Percentiles rank a stretch among this genome's conserved stretches.
Evolutionary conservation across 1,140 invertebrate genomes (phyloP).

Genomic region (Drosophila ohnishii): DNA sequence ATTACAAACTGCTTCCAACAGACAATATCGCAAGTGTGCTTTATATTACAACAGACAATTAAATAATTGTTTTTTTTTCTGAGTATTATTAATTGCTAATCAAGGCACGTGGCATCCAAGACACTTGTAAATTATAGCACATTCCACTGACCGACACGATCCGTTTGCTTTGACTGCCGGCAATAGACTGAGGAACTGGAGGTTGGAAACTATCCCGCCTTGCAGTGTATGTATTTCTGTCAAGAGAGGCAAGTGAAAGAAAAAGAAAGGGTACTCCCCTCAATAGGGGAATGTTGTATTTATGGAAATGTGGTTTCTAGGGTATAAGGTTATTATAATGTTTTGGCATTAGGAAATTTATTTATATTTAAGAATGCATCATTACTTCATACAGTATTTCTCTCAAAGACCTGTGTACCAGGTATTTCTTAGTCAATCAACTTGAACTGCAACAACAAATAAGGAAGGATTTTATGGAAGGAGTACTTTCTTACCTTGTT

Average conservation of each 20-base stretch:
- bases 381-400: not conserved
- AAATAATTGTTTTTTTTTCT: not conserved
- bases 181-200: slow-evolving; percentile 25
- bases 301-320: not conserved
- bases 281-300: not conserved
- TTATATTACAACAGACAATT: too few species aligned
- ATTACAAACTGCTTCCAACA: too few species aligned
- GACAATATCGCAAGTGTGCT: too few species aligned
- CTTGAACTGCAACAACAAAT: too few species aligned
- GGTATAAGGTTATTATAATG: not conserved
- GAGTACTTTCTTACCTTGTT: too few species aligned
- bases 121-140: slow-evolving; percentile 1
- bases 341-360: not conserved
- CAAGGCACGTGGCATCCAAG: not conserved
- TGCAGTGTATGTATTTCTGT: not conserved
- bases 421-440: not conserved
- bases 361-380: not conserved
- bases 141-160: not conserved
- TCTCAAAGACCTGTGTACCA: not conserved
- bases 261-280: not conserved
- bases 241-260: not conserved
- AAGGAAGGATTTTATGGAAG: too few species aligned
- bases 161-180: slow-evolving; percentile 11
- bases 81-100: not conserved
- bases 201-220: not conserved